Conservation (phyloP, 2,113 vertebrate species). For the Mola mola region DNA sequence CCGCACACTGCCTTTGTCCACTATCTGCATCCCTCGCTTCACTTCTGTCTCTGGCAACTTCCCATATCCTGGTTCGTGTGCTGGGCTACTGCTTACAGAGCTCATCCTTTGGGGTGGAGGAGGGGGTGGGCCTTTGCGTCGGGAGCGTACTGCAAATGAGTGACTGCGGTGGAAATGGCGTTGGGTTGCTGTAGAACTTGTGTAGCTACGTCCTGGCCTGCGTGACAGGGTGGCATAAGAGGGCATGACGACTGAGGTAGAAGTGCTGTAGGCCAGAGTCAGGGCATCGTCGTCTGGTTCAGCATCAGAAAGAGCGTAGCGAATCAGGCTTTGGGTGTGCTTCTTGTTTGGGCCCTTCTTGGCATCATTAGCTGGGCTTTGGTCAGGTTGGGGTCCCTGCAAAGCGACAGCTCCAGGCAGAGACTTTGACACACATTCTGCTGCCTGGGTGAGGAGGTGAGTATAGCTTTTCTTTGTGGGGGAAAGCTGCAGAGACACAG, state of each 20-base stretch:
- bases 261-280: not conserved
- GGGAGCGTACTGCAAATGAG: slow-evolving; percentile 87
- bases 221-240: slow-evolving; percentile 91
- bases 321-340: slow-evolving; percentile 88
- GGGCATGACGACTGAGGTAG: slow-evolving; percentile 75
- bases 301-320: slow-evolving; percentile 85
- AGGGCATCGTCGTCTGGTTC: slow-evolving; percentile 82
- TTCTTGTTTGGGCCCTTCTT: slow-evolving; percentile 79
- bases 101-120: slow-evolving; percentile 89
- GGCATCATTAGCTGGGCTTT: not conserved
- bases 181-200: slow-evolving; percentile 19
- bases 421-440: slow-evolving; percentile 32
- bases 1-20: slow-evolving; percentile 56
- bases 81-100: slow-evolving; percentile 72
- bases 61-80: slow-evolving; percentile 54
- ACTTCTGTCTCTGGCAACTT: rapidly evolving
- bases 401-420: slow-evolving; percentile 54
- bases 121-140: slow-evolving; percentile 85
- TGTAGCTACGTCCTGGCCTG: slow-evolving; percentile 76
- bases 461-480: slow-evolving; percentile 65
- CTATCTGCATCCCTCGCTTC: slow-evolving; percentile 8
- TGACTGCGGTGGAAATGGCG: slow-evolving; percentile 89
- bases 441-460: slow-evolving; percentile 60
- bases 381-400: slow-evolving; percentile 19
- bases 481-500: slow-evolving; percentile 38